These are phyloP conservation scores for Sus scrofa DNA, from an alignment of 2,113 vertebrate genomes.

Conservation along the genomic window DNA sequence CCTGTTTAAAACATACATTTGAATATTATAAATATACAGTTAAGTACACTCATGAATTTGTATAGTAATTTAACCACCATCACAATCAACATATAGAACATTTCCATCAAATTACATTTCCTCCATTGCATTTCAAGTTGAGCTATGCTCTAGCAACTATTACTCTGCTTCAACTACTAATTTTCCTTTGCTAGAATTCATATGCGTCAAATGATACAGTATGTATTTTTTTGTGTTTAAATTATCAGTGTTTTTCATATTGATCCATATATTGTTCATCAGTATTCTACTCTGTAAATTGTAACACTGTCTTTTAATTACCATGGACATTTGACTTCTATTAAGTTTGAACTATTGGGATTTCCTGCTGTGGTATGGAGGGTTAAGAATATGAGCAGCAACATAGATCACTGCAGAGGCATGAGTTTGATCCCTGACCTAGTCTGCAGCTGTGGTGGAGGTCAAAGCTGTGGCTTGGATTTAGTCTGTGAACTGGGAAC, in stretches of 20 bases:
- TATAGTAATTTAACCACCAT: neutral
- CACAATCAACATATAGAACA: neutral
- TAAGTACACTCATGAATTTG: neutral
- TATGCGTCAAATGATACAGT: no score
- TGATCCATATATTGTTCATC: neutral
- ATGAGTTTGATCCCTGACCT: no score
- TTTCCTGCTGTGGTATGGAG: no score
- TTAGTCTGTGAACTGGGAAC: no score
- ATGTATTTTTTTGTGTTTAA: neutral
- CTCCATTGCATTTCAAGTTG: neutral
- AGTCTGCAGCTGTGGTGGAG: no score
- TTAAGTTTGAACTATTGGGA: neutral
- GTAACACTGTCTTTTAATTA: neutral
- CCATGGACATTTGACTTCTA: neutral
- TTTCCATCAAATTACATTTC: neutral
- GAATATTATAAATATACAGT: neutral
- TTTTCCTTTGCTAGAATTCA: neutral
- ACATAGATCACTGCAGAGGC: no score
- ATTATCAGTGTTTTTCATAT: neutral
- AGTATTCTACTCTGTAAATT: neutral
- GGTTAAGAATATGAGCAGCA: no score
- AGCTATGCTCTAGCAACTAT: neutral
- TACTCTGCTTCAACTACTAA: neutral
- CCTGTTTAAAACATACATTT: neutral
- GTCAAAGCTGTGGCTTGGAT: no score